Base-by-base conservation (phyloP, 2,797 vertebrate genomes). In the Gambelia wislizenii region DNA sequence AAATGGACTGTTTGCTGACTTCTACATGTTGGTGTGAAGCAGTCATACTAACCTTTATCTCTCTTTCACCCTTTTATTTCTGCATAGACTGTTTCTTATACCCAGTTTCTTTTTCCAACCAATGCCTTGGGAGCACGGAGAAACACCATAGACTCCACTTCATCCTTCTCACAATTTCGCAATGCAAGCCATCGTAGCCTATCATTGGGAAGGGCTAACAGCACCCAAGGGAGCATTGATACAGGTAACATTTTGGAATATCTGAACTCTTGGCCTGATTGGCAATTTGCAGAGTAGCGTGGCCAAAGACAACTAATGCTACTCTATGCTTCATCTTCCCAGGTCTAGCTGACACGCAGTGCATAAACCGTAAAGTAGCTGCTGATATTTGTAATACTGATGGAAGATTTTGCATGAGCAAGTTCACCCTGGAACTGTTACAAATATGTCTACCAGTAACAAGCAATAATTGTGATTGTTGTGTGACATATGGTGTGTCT, bases 161-260 rank as follows among this genome's bases (percentile, higher is more conserved):
- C 98, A 2, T 99, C 98, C 93, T 98, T 99, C 96, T 98, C 98
- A 88, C 98, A 99, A 74, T 98, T 98, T 75, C 98, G 99, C 42
- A 99, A 98, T 88, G 97, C 98, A 96, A 99, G 99, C 97, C 98
- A 99, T 95, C 98, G 99, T 93, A 99, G 98, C 97, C 98, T 99
- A 93, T 98, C 98, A 93, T 94, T 99, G 95, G 98, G 97, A 84
- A 98, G 99, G 83, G 98, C 98, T 91, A 99, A 98, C 97, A 99
- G 99, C 97, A 98, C 98, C 97, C 99, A 99, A 96, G 99, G 98
- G 94, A 99, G 98, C 98, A 96, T 99, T 44, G 99, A 99, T 94
- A 97, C 98, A 96, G 99, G 99, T 99, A 88, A 94, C 91, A 13
- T 64, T 56, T 85, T 91, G 79, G 61, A 80, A 54, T 87, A 42